phyloP scores from a whole-genome alignment of 2,113 vertebrate genomes.

The Mellivora capensis region DNA sequence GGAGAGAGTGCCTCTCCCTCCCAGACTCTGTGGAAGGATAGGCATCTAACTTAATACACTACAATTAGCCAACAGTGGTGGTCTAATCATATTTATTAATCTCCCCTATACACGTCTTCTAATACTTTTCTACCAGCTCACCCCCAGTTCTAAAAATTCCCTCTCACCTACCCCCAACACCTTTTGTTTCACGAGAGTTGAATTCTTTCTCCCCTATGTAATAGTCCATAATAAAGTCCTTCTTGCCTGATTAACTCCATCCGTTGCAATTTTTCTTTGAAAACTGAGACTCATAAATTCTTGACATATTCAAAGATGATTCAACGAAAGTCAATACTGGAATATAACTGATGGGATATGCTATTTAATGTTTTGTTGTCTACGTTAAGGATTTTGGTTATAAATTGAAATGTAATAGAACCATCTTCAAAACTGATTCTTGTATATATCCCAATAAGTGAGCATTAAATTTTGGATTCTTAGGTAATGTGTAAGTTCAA shows the following conservation, averaged over 20 bases:
- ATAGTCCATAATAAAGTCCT: neutral
- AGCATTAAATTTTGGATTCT: neutral
- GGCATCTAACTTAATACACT: neutral
- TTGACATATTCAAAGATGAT: neutral
- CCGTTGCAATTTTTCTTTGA: neutral
- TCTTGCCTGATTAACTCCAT: neutral
- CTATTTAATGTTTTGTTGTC: neutral
- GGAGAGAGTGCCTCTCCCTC: neutral
- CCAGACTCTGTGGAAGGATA: neutral
- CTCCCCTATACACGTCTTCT: accelerated
- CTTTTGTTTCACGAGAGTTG: neutral
- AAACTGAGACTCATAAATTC: neutral
- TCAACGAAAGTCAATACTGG: neutral
- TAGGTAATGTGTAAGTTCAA: neutral
- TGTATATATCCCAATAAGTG: neutral
- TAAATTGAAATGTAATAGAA: neutral
- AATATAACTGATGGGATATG: neutral
- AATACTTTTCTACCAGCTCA: neutral
- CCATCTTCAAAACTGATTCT: neutral
- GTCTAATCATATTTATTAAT: neutral
- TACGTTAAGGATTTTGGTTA: neutral
- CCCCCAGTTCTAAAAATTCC: neutral
- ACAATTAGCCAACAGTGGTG: neutral
- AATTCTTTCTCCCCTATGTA: neutral
- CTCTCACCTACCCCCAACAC: accelerated